Conservation (phyloP, 2,113 vertebrate genomes). For the Pelmatolapia mariae region DNA sequence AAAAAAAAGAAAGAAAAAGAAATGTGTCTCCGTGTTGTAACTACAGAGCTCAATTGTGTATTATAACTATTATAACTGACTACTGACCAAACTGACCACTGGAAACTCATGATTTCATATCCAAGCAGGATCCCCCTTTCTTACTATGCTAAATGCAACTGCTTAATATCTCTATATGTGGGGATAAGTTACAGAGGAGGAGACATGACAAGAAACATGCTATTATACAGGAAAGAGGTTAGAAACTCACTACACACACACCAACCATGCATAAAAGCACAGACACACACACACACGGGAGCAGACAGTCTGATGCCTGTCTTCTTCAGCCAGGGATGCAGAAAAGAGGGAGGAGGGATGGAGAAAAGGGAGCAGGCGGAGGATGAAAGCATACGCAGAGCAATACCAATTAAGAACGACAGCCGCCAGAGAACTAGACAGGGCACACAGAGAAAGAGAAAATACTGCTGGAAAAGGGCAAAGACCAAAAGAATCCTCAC, state of each 20-base stretch:
- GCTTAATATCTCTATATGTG: background rate
- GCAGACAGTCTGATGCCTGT: conserved; percentile 47
- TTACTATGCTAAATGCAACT: background rate
- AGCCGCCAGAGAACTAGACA: conserved; percentile 49
- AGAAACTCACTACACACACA: conserved; percentile 2
- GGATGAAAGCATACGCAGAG: conserved; percentile 54
- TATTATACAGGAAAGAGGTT: conserved; percentile 15
- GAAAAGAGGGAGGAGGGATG: background rate
- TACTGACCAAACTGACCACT: background rate
- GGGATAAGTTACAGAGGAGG: background rate
- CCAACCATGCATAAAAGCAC: background rate
- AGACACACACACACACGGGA: background rate
- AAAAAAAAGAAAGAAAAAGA: background rate
- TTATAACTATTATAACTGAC: background rate
- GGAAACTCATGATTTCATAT: background rate
- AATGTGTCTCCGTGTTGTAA: background rate
- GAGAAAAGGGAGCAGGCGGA: background rate
- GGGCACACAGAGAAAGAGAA: conserved; percentile 8
- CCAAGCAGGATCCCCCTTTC: background rate
- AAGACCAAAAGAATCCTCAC: conserved; percentile 7
- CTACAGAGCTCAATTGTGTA: background rate
- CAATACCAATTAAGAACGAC: conserved; percentile 63
- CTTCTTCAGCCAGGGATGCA: conserved; percentile 37
- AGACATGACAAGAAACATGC: conserved; percentile 9
- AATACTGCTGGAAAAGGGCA: conserved; percentile 3